Percentiles rank a stretch among this genome's conserved stretches.
Conservation (phyloP, 1,140 invertebrate species). For the Drosophila setifemur region DNA sequence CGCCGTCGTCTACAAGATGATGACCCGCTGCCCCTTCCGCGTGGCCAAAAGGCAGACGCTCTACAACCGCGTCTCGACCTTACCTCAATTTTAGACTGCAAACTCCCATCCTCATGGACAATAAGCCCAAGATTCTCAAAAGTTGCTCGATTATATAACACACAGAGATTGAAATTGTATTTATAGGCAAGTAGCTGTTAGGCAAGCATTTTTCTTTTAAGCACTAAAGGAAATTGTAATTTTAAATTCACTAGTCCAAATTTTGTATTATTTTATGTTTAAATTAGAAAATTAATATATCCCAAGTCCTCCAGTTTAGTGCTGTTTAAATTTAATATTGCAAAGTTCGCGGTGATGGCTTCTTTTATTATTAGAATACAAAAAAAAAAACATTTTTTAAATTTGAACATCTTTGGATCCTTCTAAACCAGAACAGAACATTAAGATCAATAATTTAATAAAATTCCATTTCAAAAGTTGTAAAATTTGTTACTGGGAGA, state of each 20-base stretch:
- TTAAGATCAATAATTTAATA: too few relatives aligned
- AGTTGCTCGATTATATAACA: conserved; percentile 22
- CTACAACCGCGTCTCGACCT: conserved; percentile 61
- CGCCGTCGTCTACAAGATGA: conserved; percentile 74
- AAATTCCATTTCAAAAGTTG: too few relatives aligned
- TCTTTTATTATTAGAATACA: too few relatives aligned
- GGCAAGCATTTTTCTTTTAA: background rate
- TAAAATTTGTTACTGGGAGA: too few relatives aligned
- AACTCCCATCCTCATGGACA: conserved; percentile 9
- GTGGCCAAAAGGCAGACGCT: conserved; percentile 66
- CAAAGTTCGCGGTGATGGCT: too few relatives aligned
- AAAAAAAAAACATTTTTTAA: too few relatives aligned
- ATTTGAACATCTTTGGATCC: too few relatives aligned
- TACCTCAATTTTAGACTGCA: conserved; percentile 78
- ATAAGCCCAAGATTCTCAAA: conserved; percentile 36
- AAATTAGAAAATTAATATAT: conserved; percentile 9
- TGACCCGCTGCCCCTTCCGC: conserved; percentile 79
- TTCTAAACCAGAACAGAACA: too few relatives aligned
- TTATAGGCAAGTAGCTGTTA: conserved; percentile 2
- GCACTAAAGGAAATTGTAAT: background rate
- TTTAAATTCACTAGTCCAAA: background rate
- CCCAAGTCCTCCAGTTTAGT: conserved; percentile 9
- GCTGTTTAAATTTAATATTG: background rate
- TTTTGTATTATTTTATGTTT: background rate
- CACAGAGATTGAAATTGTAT: conserved; percentile 13